Evolutionary conservation across 2,888 invertebrate species (phyloP).

Genomic region (Argyresthia albistria): DNA sequence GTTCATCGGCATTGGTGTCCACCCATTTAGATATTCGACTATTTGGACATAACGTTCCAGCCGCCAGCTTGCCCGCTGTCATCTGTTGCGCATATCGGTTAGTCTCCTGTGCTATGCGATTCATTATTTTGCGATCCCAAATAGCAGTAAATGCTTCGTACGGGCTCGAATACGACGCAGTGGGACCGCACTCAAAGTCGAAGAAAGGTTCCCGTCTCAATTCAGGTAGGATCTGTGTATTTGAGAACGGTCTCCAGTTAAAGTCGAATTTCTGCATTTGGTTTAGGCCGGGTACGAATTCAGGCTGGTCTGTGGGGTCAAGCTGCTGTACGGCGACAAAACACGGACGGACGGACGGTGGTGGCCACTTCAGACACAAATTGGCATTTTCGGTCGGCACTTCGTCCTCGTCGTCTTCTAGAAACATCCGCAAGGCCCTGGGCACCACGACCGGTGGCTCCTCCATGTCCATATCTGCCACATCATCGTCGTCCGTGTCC

Average conservation of each 20-base stretch:
- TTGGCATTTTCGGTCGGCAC: background rate
- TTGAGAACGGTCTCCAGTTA: background rate
- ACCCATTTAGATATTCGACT: slow-evolving; percentile 13
- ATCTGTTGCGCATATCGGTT: background rate
- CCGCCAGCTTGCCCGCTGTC: background rate
- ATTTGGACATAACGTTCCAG: slow-evolving; percentile 1
- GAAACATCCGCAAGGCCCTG: background rate
- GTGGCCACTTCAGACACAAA: background rate
- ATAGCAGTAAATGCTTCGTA: background rate
- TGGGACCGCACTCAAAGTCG: background rate
- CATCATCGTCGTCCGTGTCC: background rate
- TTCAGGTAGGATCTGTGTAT: background rate
- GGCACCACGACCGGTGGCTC: background rate
- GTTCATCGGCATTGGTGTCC: slow-evolving; percentile 12
- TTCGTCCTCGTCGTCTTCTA: background rate
- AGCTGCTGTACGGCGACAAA: background rate
- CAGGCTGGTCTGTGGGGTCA: background rate
- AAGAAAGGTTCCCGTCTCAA: background rate
- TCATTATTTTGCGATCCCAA: background rate
- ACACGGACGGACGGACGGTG: background rate
- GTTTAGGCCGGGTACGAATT: background rate
- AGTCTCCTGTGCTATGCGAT: background rate
- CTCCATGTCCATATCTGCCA: background rate
- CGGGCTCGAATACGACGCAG: background rate
- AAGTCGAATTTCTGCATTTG: background rate